A percentile compares a stretch with the other conserved stretches of the same genome.
Evolutionary conservation across 2,797 vertebrate species (phyloP).

Genomic region (Pseudotriccus pelzelni): DNA sequence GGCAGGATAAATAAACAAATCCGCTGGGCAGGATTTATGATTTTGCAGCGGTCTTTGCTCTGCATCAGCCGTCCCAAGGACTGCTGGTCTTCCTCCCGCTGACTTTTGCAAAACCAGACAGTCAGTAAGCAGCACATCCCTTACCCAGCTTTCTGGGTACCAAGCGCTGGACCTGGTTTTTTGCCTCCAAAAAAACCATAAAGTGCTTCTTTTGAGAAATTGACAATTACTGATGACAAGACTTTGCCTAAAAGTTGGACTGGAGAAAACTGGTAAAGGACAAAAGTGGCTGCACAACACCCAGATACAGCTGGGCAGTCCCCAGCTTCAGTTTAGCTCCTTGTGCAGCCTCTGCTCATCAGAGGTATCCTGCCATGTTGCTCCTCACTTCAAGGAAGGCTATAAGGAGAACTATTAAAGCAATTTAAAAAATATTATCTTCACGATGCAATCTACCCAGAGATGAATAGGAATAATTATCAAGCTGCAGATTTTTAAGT

Average conservation of each 20-base stretch:
- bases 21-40: not conserved
- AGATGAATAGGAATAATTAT: constrained; percentile 25
- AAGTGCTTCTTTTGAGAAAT: not conserved
- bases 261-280: not conserved
- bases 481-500: not conserved
- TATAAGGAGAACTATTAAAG: constrained; percentile 22
- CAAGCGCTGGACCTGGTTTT: fast-evolving
- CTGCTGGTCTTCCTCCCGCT: not conserved
- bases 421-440: constrained; percentile 40
- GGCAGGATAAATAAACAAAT: not conserved
- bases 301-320: not conserved
- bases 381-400: constrained; percentile 28
- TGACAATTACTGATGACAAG: not conserved
- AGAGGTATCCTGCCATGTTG: not conserved
- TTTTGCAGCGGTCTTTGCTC: not conserved
- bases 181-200: not conserved
- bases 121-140: not conserved
- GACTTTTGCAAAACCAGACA: not conserved
- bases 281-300: not conserved
- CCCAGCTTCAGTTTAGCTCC: not conserved
- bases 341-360: not conserved
- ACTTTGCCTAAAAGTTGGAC: not conserved
- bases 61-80: not conserved
- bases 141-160: not conserved
- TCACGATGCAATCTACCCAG: constrained; percentile 6